These are phyloP conservation scores for Chunga burmeisteri DNA, from an alignment of 2,113 vertebrate genomes.

Conservation along the genomic window DNA sequence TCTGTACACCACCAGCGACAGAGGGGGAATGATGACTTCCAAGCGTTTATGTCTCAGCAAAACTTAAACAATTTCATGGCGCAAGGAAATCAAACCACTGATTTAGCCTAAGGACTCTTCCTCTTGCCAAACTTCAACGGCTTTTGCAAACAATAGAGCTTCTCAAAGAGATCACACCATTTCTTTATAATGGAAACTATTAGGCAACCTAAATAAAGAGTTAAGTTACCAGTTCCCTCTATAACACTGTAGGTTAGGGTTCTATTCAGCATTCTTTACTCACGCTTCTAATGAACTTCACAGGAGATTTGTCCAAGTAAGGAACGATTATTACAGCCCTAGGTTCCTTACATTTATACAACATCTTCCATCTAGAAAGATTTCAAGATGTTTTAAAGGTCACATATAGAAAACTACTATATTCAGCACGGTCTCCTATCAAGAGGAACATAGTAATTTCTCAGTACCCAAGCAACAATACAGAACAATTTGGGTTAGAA, in stretches of 20 bases:
- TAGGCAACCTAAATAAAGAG: constrained; percentile 33
- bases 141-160: constrained; percentile 33
- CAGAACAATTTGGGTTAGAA: background rate
- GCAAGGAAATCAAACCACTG: constrained; percentile 26
- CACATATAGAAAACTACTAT: constrained; percentile 35
- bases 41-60: background rate
- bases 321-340: background rate
- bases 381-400: constrained; percentile 29
- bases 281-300: constrained; percentile 24
- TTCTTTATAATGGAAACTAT: constrained; percentile 37
- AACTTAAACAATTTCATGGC: background rate
- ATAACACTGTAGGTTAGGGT: background rate
- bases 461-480: constrained; percentile 4
- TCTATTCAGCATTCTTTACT: constrained; percentile 3
- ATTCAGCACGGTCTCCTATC: background rate
- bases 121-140: background rate
- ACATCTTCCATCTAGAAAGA: constrained; percentile 5
- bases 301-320: constrained; percentile 10
- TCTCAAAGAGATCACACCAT: background rate
- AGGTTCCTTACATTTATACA: background rate
- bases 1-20: background rate
- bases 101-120: background rate
- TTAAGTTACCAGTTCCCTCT: background rate
- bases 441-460: constrained; percentile 1
- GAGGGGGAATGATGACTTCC: background rate